These are phyloP conservation scores for Thryonomys swinderianus DNA, from an alignment of 2,113 vertebrate genomes.

Conservation along the genomic window DNA sequence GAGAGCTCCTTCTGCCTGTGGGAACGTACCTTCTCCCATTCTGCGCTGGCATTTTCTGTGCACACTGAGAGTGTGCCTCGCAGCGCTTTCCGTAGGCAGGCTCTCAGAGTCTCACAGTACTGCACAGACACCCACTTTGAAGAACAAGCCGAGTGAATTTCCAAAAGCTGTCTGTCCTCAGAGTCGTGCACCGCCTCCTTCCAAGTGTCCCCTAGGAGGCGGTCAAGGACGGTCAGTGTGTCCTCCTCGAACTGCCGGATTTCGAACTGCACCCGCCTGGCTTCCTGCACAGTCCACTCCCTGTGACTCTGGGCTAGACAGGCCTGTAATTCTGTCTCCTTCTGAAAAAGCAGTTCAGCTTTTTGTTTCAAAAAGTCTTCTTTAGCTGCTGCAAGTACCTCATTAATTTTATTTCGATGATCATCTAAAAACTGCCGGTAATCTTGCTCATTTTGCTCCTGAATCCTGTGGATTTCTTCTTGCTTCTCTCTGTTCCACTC, in stretches of 20 bases:
- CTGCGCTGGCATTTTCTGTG: slow-evolving; percentile 83
- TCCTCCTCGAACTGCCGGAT: slow-evolving; percentile 85
- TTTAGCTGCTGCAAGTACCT: slow-evolving; percentile 87
- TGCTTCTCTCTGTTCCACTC: slow-evolving; percentile 94
- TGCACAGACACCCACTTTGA: slow-evolving; percentile 57
- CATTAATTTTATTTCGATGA: slow-evolving; percentile 89
- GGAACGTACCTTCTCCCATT: slow-evolving; percentile 90
- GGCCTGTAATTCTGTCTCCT: slow-evolving; percentile 89
- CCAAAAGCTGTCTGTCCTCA: slow-evolving; percentile 64
- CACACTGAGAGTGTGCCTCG: slow-evolving; percentile 81
- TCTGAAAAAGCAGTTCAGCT: slow-evolving; percentile 88
- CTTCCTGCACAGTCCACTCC: slow-evolving; percentile 88
- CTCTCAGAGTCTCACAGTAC: slow-evolving; percentile 83
- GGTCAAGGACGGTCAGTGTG: slow-evolving; percentile 86
- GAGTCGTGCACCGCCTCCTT: slow-evolving; percentile 76
- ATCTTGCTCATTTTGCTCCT: slow-evolving; percentile 89
- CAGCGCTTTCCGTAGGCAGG: slow-evolving; percentile 86
- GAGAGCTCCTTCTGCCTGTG: neutral
- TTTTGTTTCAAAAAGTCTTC: slow-evolving; percentile 89
- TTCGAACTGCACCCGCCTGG: slow-evolving; percentile 83
- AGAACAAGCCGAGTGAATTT: slow-evolving; percentile 60
- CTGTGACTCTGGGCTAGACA: slow-evolving; percentile 86
- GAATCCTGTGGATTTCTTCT: slow-evolving; percentile 91
- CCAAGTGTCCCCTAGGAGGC: slow-evolving; percentile 86
- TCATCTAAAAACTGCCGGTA: slow-evolving; percentile 90